Evolutionary conservation across 1,140 invertebrate species (phyloP), one percentile per base, ranked within the genome.

Genomic region (Drosophila miranda): DNA sequence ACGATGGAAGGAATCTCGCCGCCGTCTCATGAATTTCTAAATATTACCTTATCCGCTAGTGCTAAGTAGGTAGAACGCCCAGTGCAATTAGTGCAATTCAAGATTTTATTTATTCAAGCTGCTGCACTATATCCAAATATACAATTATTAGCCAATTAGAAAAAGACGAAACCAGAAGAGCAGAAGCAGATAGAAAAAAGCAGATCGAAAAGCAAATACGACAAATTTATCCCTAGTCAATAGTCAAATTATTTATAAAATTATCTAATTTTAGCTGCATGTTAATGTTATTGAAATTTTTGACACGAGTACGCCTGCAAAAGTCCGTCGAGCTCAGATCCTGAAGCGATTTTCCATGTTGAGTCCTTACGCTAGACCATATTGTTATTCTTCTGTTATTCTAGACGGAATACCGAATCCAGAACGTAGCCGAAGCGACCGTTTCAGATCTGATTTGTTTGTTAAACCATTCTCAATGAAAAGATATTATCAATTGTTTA

Each of bases 151-250:
- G 80, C 76, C 30, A 74, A 87, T 86, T 86, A 86, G 81, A 53
- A 61, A 75, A 77, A 69, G 34, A 26, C 30, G 30, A 34, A 34
- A 0, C 2, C 30, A 34, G 30, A 34, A 34, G 30, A 34, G 30
- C 30, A 11, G 9, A 38, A 23, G 8, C 6, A 23, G 14, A 52
- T 51, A 30, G 43, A 3, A 30, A 63, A 51, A 11, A 48, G 16
- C 75, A 70, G 64, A 64, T 62, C 28, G 38, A 50, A 55, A 46
- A 56, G 43, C 72, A 70, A 74, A 62, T 67, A 70, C 70, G 77
- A 88, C 83, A 84, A 90, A 86, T 87, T 82, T 89, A 89, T 78
- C 81, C 89, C 89, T 90, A 90, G 89, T 90, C 89, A 90, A 90
- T 90, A 90, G 89, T 75, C 75, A 89, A 90, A 80, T 89, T 90